These are phyloP conservation scores for Xanthia icteritia DNA, from an alignment of 2,888 invertebrate species.

Conservation along the genomic window DNA sequence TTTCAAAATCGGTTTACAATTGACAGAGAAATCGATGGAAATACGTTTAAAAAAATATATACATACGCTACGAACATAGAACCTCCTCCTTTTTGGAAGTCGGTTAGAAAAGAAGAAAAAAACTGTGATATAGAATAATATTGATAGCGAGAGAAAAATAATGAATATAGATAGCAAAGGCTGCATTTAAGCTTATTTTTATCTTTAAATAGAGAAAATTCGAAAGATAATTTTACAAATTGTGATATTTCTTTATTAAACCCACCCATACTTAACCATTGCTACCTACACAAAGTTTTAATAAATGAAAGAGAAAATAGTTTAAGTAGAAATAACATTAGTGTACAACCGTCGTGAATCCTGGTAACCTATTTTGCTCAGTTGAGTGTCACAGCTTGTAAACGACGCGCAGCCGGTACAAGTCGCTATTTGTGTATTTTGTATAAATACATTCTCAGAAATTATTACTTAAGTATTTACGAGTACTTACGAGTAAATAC, in stretches of 20 bases:
- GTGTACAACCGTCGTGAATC: constrained; percentile 14
- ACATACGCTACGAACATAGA: too few relatives aligned
- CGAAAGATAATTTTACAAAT: not conserved
- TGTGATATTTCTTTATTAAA: too few relatives aligned
- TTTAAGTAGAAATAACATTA: constrained; percentile 29
- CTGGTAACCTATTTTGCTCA: constrained; percentile 47
- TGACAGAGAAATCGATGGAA: too few relatives aligned
- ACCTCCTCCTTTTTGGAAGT: too few relatives aligned
- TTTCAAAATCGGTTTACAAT: too few relatives aligned
- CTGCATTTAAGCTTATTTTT: not conserved
- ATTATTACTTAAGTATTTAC: constrained; percentile 15
- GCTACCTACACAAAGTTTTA: not conserved
- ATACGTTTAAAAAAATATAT: too few relatives aligned
- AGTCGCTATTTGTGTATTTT: constrained; percentile 27
- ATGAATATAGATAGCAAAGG: not conserved
- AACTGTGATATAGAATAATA: not conserved
- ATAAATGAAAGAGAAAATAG: constrained; percentile 3
- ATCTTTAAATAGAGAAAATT: not conserved
- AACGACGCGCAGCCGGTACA: constrained; percentile 33
- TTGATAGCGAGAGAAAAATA: not conserved
- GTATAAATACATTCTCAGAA: constrained; percentile 35
- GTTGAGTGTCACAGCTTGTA: constrained; percentile 52
- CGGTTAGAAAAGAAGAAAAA: not conserved
- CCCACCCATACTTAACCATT: not conserved
- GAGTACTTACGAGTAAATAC: constrained; percentile 9